phyloP scores from a whole-genome alignment of 2,888 invertebrate species.

The Parelbella ahira region DNA sequence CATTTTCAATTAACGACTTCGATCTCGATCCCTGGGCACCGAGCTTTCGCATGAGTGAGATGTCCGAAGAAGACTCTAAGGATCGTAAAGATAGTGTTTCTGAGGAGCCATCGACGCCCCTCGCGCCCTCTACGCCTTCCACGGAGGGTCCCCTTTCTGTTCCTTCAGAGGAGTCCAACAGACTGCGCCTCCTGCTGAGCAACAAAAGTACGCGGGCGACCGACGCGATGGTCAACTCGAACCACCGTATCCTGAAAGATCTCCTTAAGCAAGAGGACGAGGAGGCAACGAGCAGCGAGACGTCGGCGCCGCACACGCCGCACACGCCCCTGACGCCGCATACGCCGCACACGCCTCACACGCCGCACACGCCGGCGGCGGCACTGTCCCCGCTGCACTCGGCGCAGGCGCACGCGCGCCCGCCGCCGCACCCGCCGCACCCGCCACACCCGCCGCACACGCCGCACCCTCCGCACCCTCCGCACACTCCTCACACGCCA shows the following conservation, averaged over 20 bases:
- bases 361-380: constrained; percentile 54
- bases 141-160: constrained; percentile 35
- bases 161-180: constrained; percentile 72
- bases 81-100: constrained; percentile 70
- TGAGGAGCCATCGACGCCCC: constrained; percentile 51
- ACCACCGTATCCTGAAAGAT: constrained; percentile 65
- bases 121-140: constrained; percentile 52
- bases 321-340: constrained; percentile 56
- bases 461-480: constrained; percentile 29
- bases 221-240: constrained; percentile 50
- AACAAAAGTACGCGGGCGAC: constrained; percentile 67
- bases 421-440: constrained; percentile 39
- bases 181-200: constrained; percentile 82
- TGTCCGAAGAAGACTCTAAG: constrained; percentile 73
- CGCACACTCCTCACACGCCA: constrained; percentile 29
- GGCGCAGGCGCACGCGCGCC: constrained; percentile 38
- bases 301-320: constrained; percentile 66
- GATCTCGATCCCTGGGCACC: constrained; percentile 84
- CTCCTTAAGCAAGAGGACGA: constrained; percentile 71
- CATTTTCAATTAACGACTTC: constrained; percentile 81
- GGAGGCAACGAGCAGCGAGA: constrained; percentile 63
- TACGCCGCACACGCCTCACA: constrained; percentile 46
- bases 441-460: constrained; percentile 38
- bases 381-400: constrained; percentile 37
- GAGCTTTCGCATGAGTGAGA: constrained; percentile 82